phyloP scores from a whole-genome alignment of 2,113 vertebrate genomes.

The Paradoxurus hermaphroditus region DNA sequence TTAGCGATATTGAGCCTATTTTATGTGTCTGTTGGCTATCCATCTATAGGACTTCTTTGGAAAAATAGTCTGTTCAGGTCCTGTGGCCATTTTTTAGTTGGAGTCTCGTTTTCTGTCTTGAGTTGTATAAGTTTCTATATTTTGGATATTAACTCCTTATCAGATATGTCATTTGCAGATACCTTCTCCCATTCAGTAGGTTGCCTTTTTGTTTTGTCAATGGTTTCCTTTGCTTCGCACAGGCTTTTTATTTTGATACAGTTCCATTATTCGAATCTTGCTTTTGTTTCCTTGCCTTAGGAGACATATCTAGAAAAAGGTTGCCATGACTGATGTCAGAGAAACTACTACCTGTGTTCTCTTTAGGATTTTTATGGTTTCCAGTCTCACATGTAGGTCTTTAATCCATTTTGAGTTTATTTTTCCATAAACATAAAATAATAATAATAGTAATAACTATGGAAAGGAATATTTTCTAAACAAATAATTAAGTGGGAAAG shows the following conservation, averaged over 20 bases:
- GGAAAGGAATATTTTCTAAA: no score
- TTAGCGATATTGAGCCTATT: background rate
- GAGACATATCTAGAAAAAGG: background rate
- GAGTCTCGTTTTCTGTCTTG: background rate
- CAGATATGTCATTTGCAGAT: background rate
- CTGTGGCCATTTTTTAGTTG: background rate
- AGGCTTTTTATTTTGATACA: background rate
- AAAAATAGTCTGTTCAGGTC: background rate
- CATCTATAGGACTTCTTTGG: background rate
- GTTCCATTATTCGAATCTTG: background rate
- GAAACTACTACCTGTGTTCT: background rate
- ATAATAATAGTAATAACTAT: no score
- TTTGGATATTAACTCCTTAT: background rate
- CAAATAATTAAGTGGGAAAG: no score
- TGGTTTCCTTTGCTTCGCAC: background rate
- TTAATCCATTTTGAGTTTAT: background rate
- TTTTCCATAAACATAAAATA: no score
- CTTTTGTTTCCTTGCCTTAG: background rate
- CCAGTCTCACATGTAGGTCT: background rate
- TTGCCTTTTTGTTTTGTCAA: background rate
- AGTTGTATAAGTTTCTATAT: background rate
- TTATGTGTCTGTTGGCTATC: background rate
- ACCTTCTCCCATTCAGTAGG: background rate
- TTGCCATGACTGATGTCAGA: background rate
- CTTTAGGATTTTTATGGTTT: background rate